These are phyloP conservation scores for Epizoanthus rinbou DNA, from an alignment of 92 coral and sea anemone genomes.

Conservation along the genomic window DNA sequence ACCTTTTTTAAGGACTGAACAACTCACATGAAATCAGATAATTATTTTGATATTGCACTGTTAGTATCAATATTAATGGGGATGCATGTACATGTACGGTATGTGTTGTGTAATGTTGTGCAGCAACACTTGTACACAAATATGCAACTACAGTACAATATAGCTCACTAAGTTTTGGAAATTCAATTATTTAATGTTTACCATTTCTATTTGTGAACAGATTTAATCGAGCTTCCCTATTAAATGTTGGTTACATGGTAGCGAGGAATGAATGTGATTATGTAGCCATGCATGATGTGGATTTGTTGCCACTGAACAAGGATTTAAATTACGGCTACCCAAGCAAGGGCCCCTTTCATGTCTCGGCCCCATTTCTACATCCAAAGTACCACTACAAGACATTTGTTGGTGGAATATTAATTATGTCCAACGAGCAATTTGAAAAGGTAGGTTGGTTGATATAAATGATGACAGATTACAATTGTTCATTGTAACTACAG, in stretches of 20 bases:
- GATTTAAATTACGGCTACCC: conserved; percentile 92
- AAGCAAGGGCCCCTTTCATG: conserved; percentile 91
- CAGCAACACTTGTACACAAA: background rate
- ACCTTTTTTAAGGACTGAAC: too few relatives aligned
- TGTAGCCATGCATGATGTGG: conserved; percentile 98
- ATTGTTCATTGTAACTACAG: too few relatives aligned
- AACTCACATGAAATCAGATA: too few relatives aligned
- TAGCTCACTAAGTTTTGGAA: too few relatives aligned
- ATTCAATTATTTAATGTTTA: too few relatives aligned
- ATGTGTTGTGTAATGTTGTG: too few relatives aligned
- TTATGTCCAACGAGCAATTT: conserved; percentile 87
- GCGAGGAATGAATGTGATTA: conserved; percentile 95
- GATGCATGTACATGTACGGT: too few relatives aligned
- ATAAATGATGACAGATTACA: too few relatives aligned
- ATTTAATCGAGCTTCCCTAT: conserved; percentile 92
- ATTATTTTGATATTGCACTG: too few relatives aligned
- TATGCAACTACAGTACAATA: too few relatives aligned
- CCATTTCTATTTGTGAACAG: conserved; percentile 37
- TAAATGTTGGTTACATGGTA: conserved; percentile 85
- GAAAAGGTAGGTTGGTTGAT: conserved; percentile 66
- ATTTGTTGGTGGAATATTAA: conserved; percentile 94
- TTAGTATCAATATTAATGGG: too few relatives aligned
- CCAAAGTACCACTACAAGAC: conserved; percentile 94
- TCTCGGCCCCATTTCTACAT: conserved; percentile 90
- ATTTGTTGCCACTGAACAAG: conserved; percentile 86